A percentile compares a stretch with the other conserved stretches of the same genome.
These are phyloP conservation scores for Megaleporinus macrocephalus DNA, from an alignment of 2,113 vertebrate genomes.

Conservation along the genomic window DNA sequence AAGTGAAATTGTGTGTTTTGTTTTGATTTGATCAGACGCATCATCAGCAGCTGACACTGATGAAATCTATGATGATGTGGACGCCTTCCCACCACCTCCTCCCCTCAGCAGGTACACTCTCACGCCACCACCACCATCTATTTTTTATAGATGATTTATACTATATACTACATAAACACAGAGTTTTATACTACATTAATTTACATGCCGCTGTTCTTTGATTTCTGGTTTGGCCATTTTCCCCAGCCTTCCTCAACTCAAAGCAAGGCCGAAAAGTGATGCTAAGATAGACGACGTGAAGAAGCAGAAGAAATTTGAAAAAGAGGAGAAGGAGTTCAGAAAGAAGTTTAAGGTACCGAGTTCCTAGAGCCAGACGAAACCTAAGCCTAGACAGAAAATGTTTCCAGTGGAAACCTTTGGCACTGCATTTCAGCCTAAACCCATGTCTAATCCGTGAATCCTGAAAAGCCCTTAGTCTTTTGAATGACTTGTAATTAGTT, in stretches of 20 bases:
- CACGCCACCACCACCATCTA: not conserved
- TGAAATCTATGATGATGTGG: constrained; percentile 90
- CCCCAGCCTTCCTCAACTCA: constrained; percentile 62
- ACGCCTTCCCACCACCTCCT: constrained; percentile 73
- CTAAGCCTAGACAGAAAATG: no score
- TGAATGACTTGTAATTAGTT: no score
- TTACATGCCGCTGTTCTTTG: not conserved
- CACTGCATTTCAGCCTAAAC: no score
- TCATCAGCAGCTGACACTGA: constrained; percentile 55
- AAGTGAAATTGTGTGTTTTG: not conserved
- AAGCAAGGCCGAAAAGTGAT: constrained; percentile 53
- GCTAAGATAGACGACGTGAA: constrained; percentile 61
- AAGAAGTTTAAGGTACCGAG: constrained; percentile 89
- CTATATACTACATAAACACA: not conserved
- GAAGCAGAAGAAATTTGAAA: constrained; percentile 86
- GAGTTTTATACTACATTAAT: no score
- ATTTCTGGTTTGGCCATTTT: not conserved
- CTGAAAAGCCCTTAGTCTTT: no score
- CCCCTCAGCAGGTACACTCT: constrained; percentile 71
- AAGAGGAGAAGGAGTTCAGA: constrained; percentile 91
- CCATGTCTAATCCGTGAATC: not conserved
- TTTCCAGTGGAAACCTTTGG: no score
- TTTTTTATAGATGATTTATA: not conserved
- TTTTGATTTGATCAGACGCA: constrained; percentile 46
- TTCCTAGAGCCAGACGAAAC: not conserved